A percentile compares a stretch with the other conserved stretches of the same genome.
phyloP scores from a whole-genome alignment of 2,797 vertebrate species.

The Sphaeramia orbicularis region DNA sequence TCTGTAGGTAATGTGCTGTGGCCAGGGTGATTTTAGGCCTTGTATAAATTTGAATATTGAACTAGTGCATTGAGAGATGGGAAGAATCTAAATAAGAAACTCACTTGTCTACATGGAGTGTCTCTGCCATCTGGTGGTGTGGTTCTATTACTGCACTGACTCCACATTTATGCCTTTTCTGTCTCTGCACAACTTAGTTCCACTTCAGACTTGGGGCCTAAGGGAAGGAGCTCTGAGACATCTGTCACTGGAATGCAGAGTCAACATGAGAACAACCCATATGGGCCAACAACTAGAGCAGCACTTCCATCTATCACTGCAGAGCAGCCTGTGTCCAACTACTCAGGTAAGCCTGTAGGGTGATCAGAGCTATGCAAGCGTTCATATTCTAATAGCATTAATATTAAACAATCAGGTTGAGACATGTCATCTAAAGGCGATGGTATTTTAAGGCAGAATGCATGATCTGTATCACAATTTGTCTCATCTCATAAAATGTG shows the following conservation, averaged over 20 bases:
- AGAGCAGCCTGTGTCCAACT: slow-evolving; percentile 91
- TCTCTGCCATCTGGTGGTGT: slow-evolving; percentile 70
- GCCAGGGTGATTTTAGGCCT: slow-evolving; percentile 63
- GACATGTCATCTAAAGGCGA: too few relatives aligned
- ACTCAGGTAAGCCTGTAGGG: slow-evolving; percentile 90
- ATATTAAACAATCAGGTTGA: background rate
- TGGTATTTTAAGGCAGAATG: too few relatives aligned
- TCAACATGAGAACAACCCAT: slow-evolving; percentile 88
- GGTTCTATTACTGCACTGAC: slow-evolving; percentile 24
- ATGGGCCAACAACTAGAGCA: slow-evolving; percentile 85
- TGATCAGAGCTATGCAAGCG: background rate
- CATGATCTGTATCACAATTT: too few relatives aligned
- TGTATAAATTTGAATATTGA: slow-evolving; percentile 77
- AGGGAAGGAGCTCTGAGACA: slow-evolving; percentile 89
- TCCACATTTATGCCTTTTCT: slow-evolving; percentile 13
- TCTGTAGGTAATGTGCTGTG: slow-evolving; percentile 54
- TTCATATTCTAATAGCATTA: slow-evolving; percentile 2
- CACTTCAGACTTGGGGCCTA: slow-evolving; percentile 94
- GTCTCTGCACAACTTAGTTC: slow-evolving; percentile 84
- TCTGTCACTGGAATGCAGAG: slow-evolving; percentile 86
- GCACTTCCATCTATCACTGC: slow-evolving; percentile 88
- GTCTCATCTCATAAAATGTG: too few relatives aligned
- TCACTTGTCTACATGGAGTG: slow-evolving; percentile 23
- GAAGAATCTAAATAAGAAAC: slow-evolving; percentile 71
- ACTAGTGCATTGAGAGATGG: slow-evolving; percentile 65